A percentile compares a stretch with the other conserved stretches of the same genome.
Conservation (phyloP, 1,140 invertebrate genomes). For the Drosophila suzukii region DNA sequence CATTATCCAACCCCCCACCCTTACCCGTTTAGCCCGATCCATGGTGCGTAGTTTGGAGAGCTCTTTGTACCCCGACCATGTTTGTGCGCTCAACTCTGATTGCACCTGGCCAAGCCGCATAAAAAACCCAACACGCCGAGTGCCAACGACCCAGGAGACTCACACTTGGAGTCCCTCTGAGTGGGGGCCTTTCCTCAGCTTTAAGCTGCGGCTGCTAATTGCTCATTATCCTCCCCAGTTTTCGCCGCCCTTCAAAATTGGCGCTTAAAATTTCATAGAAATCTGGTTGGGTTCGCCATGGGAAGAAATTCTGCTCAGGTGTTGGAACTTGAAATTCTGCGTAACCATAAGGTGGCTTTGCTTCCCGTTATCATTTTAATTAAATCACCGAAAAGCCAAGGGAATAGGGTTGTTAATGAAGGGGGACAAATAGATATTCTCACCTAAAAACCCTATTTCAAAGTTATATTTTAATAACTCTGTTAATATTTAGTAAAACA, state of each 20-base stretch:
- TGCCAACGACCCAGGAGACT: constrained; percentile 44
- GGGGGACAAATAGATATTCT: not conserved
- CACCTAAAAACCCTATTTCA: not conserved
- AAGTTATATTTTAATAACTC: not conserved
- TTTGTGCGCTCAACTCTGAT: constrained; percentile 59
- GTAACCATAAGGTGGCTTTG: not conserved
- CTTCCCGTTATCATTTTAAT: constrained; percentile 7
- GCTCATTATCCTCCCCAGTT: constrained; percentile 39
- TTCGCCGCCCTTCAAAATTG: constrained; percentile 13
- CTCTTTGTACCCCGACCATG: constrained; percentile 34
- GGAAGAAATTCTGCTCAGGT: not conserved
- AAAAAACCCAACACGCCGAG: constrained; percentile 14
- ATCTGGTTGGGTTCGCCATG: constrained; percentile 12
- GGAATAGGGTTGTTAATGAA: not conserved
- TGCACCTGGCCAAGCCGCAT: constrained; percentile 61
- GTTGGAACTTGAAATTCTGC: constrained; percentile 9
- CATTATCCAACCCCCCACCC: not conserved
- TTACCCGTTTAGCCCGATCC: not conserved
- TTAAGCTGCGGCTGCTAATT: constrained; percentile 45
- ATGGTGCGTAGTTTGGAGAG: constrained; percentile 22
- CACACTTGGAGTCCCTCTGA: constrained; percentile 2
- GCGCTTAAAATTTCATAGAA: constrained; percentile 18
- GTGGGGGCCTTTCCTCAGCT: not conserved
- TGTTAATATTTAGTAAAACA: too few relatives aligned
- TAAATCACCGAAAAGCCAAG: not conserved